Evolutionary conservation across 2,113 vertebrate species (phyloP).

Genomic region (Chroicocephalus ridibundus): DNA sequence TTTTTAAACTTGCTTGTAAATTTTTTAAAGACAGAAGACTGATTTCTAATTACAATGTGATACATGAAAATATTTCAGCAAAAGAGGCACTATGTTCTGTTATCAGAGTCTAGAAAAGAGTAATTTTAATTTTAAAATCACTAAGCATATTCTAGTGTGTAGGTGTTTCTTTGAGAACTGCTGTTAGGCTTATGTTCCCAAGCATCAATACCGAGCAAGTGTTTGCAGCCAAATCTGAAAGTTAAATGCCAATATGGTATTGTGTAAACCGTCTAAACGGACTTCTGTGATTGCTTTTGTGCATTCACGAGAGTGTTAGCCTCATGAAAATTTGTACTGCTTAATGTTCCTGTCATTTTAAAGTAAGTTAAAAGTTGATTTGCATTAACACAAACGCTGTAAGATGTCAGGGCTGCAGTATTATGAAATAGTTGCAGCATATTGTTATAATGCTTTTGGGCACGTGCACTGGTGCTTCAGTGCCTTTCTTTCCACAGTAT

Average conservation of each 20-base stretch:
- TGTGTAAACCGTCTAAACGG: not conserved
- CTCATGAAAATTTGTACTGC: conserved; percentile 33
- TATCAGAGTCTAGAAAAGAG: not conserved
- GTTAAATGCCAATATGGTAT: not conserved
- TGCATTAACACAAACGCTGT: not conserved
- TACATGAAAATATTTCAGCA: not conserved
- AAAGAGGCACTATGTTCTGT: not conserved
- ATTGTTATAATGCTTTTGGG: not conserved
- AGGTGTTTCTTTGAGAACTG: not conserved
- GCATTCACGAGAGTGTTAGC: not conserved
- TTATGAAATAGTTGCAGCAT: conserved; percentile 7
- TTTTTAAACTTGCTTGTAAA: rapidly evolving
- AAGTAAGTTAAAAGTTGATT: conserved; percentile 57
- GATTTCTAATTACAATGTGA: not conserved
- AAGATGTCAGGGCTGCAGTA: not conserved
- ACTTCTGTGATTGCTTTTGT: not conserved
- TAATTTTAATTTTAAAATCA: not conserved
- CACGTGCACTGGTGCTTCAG: not conserved
- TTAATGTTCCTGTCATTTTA: conserved; percentile 16
- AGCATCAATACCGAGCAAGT: not conserved
- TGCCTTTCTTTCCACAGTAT: not conserved
- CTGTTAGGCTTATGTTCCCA: not conserved
- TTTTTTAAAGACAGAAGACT: not conserved
- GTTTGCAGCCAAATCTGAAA: not conserved
- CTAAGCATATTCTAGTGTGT: not conserved